A percentile compares a stretch with the other conserved stretches of the same genome.
These are phyloP conservation scores for Rutpela maculata DNA, from an alignment of 2,888 invertebrate genomes.

Conservation along the genomic window DNA sequence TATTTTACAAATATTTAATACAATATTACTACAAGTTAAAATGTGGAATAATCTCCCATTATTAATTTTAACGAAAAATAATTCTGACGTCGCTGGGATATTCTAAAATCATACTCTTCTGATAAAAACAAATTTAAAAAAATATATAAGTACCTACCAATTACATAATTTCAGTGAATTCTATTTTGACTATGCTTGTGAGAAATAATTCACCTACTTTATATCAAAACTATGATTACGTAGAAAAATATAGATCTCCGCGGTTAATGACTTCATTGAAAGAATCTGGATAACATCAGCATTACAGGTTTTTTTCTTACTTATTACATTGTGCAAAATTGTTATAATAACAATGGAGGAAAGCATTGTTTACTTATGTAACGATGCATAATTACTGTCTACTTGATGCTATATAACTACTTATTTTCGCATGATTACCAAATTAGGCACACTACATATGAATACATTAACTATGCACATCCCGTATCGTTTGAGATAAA, in stretches of 20 bases:
- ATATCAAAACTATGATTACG: not conserved
- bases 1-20: too few relatives aligned
- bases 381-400: not conserved
- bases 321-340: not conserved
- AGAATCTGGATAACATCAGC: not conserved
- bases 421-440: not conserved
- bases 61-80: too few relatives aligned
- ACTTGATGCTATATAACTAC: not conserved
- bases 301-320: not conserved
- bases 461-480: not conserved
- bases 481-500: not conserved
- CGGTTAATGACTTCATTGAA: not conserved
- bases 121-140: too few relatives aligned
- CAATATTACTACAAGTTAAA: too few relatives aligned
- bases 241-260: not conserved
- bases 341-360: not conserved
- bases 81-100: too few relatives aligned
- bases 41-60: too few relatives aligned
- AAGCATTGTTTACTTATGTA: constrained; percentile 1
- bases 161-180: too few relatives aligned
- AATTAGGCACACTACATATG: not conserved
- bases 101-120: too few relatives aligned
- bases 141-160: too few relatives aligned
- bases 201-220: not conserved
- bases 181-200: too few relatives aligned